Evolutionary conservation across 2,888 invertebrate species (phyloP).

Genomic region (Cyclophora albipunctata): DNA sequence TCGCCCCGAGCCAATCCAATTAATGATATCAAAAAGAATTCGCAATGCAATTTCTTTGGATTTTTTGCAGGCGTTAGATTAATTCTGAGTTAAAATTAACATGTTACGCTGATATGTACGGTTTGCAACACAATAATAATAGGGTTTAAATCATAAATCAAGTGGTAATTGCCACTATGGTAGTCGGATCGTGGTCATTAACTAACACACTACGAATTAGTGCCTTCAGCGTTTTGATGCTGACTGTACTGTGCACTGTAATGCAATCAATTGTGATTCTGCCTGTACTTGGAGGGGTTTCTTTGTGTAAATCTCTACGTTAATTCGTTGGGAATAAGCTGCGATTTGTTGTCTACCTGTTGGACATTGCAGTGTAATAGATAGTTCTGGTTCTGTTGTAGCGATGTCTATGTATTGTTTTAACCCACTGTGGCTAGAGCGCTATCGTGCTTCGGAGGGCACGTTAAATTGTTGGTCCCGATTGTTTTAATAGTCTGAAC

Average conservation of each 20-base stretch:
- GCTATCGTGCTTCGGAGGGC: too few species aligned
- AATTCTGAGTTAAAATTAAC: conserved; percentile 37
- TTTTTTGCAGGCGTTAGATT: conserved; percentile 6
- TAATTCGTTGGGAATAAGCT: background rate
- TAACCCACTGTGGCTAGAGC: background rate
- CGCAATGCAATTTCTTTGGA: too few species aligned
- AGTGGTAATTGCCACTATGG: conserved; percentile 43
- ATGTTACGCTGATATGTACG: conserved; percentile 36
- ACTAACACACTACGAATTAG: conserved; percentile 28
- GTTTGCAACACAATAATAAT: conserved; percentile 28
- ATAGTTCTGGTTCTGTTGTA: background rate
- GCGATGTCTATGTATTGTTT: background rate
- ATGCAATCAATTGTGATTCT: background rate
- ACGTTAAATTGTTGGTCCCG: too few species aligned
- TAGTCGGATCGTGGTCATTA: conserved; percentile 24
- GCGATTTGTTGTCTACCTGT: background rate
- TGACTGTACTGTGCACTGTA: conserved; percentile 2
- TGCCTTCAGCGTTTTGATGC: conserved; percentile 20
- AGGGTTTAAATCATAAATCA: conserved; percentile 55
- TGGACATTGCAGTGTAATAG: background rate
- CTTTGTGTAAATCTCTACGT: background rate
- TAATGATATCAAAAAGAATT: too few species aligned
- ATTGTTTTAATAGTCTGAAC: too few species aligned
- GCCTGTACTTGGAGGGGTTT: background rate
- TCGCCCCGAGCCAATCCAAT: too few species aligned